Evolutionary conservation across 1,140 invertebrate species (phyloP).

Genomic region (Drosophila pseudoananassae): DNA sequence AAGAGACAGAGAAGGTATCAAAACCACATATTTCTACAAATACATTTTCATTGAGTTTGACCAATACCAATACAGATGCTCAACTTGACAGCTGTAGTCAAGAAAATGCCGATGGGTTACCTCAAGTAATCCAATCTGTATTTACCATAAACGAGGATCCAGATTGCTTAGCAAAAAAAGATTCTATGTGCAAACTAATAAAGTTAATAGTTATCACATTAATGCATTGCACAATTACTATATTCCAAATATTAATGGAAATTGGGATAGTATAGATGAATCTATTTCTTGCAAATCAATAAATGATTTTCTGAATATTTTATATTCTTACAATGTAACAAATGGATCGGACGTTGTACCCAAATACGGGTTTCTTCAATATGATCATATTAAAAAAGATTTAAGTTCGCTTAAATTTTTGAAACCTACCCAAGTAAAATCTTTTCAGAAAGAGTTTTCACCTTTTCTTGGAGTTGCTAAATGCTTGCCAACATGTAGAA

Average conservation of each 20-base stretch:
- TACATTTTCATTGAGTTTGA: neutral
- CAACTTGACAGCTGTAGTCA: conserved; percentile 2
- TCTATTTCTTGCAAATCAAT: conserved; percentile 11
- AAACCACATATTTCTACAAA: neutral
- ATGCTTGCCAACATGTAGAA: conserved; percentile 62
- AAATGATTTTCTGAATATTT: conserved; percentile 8
- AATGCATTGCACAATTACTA: conserved; percentile 82
- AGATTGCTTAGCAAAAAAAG: conserved; percentile 75
- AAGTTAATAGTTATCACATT: conserved; percentile 76
- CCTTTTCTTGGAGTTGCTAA: conserved; percentile 71
- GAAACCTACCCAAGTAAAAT: conserved; percentile 31
- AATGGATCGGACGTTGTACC: conserved; percentile 78
- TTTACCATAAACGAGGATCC: conserved; percentile 71
- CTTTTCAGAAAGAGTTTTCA: conserved; percentile 24
- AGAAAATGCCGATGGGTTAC: conserved; percentile 10
- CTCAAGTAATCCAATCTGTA: conserved; percentile 9
- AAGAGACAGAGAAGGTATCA: conserved; percentile 8
- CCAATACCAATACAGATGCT: neutral
- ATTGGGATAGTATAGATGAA: conserved; percentile 83
- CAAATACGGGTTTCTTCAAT: conserved; percentile 63
- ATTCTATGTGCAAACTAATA: conserved; percentile 68
- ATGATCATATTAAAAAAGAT: conserved; percentile 75
- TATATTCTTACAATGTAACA: conserved; percentile 48
- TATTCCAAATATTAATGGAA: conserved; percentile 87
- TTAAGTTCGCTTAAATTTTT: conserved; percentile 53